Evolutionary conservation across 2,113 vertebrate genomes (phyloP).

Genomic region (Lucifuga dentata): DNA sequence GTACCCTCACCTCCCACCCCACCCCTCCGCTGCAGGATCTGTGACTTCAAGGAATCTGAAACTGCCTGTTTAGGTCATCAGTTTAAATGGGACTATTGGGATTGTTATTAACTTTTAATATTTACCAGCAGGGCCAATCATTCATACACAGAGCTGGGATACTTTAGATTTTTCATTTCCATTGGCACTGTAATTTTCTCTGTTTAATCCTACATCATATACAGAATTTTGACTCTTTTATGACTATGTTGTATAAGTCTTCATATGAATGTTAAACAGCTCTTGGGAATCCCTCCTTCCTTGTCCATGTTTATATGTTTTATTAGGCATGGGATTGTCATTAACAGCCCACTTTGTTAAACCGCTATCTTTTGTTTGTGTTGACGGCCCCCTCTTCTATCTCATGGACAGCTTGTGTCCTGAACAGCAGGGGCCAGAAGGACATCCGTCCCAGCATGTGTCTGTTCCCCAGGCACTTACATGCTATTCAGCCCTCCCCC

Average conservation of each 20-base stretch:
- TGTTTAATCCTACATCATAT: no score
- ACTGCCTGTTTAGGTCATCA: not conserved
- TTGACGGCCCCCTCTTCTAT: slow-evolving; percentile 55
- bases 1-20: not conserved
- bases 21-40: slow-evolving; percentile 2
- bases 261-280: slow-evolving; percentile 23
- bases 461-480: slow-evolving; percentile 68
- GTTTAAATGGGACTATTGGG: not conserved
- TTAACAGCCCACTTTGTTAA: slow-evolving; percentile 82
- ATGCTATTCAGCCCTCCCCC: slow-evolving; percentile 56
- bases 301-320: slow-evolving; percentile 51
- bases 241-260: not conserved
- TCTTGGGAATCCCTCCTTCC: slow-evolving; percentile 26
- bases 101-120: not conserved
- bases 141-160: not conserved
- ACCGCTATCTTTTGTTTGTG: slow-evolving; percentile 77
- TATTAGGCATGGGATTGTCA: slow-evolving; percentile 66
- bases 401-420: slow-evolving; percentile 74
- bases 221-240: slow-evolving; percentile 3
- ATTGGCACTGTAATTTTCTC: no score
- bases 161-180: fast-evolving
- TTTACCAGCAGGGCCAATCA: no score
- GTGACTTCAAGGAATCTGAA: not conserved
- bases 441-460: slow-evolving; percentile 48
- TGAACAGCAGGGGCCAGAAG: slow-evolving; percentile 73